phyloP scores from a whole-genome alignment of 2,113 vertebrate genomes.

The Nothocercus julius region DNA sequence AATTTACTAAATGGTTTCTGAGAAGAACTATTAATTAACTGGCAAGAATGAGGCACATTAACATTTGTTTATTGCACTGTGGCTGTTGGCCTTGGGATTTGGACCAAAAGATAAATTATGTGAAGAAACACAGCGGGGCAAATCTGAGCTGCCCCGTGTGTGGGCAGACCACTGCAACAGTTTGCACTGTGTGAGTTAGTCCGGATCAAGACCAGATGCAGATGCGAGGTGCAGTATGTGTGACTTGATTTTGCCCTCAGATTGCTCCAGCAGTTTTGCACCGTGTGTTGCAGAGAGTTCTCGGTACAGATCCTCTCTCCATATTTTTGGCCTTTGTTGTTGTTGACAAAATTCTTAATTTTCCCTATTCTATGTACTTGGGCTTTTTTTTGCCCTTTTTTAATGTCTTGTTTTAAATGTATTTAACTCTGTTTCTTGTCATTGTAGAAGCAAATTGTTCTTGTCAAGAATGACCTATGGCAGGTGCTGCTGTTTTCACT shows the following conservation, averaged over 20 bases:
- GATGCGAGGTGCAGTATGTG: background rate
- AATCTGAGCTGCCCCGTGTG: background rate
- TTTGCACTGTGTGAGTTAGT: background rate
- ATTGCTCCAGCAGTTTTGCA: background rate
- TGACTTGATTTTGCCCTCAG: background rate
- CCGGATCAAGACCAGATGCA: background rate
- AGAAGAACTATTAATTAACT: conserved; percentile 68
- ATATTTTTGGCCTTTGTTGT: background rate
- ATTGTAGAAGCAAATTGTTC: background rate
- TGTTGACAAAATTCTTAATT: background rate
- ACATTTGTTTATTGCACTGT: conserved; percentile 21
- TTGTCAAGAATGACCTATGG: background rate
- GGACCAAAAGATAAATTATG: background rate
- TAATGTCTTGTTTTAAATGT: background rate
- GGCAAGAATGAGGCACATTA: conserved; percentile 29
- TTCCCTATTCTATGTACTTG: background rate
- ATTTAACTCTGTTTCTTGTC: background rate
- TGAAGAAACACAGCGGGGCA: background rate
- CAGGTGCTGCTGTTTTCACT: background rate
- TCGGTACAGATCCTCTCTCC: background rate
- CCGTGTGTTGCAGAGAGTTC: background rate
- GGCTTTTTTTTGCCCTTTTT: background rate
- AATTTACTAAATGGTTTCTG: conserved; percentile 68
- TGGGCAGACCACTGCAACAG: background rate
- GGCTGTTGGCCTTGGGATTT: background rate